Conservation (phyloP, 1,140 invertebrate species). For the Prorops nasuta region DNA sequence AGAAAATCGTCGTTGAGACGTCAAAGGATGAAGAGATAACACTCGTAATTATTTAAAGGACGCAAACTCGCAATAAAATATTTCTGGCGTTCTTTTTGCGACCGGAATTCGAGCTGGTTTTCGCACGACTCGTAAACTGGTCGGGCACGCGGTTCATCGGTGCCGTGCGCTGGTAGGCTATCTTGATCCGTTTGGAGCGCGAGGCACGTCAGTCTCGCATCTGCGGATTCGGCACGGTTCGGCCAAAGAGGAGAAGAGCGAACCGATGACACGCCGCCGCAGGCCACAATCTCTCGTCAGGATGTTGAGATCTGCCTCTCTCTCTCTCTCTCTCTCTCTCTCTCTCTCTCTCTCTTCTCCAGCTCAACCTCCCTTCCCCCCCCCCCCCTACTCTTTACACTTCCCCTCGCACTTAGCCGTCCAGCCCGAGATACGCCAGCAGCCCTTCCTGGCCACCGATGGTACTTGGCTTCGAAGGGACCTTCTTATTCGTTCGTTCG, state of each 20-base stretch:
- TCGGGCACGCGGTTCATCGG: no score
- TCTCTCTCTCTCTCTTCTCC: conserved; percentile 5
- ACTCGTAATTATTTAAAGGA: no score
- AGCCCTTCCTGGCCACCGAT: no score
- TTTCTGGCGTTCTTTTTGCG: no score
- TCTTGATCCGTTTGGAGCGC: conserved; percentile 27
- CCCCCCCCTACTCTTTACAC: conserved; percentile 6
- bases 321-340: conserved; percentile 1
- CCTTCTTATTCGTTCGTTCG: conserved; percentile 34
- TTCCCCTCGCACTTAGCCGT: no score
- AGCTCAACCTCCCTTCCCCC: no score
- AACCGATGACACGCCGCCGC: conserved; percentile 35
- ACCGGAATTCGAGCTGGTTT: no score
- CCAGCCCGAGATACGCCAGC: no score
- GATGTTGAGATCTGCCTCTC: not conserved
- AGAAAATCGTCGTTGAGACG: no score
- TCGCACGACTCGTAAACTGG: no score
- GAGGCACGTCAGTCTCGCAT: conserved; percentile 29
- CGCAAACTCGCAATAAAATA: no score
- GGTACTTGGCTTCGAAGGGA: conserved; percentile 24
- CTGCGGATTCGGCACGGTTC: conserved; percentile 38
- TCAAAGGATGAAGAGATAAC: no score
- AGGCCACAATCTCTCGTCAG: conserved; percentile 20
- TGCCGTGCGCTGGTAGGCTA: conserved; percentile 12
- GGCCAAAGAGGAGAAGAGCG: conserved; percentile 21